Base-by-base conservation (phyloP, 2,888 invertebrate genomes). In the Cosmopolites sordidus region DNA sequence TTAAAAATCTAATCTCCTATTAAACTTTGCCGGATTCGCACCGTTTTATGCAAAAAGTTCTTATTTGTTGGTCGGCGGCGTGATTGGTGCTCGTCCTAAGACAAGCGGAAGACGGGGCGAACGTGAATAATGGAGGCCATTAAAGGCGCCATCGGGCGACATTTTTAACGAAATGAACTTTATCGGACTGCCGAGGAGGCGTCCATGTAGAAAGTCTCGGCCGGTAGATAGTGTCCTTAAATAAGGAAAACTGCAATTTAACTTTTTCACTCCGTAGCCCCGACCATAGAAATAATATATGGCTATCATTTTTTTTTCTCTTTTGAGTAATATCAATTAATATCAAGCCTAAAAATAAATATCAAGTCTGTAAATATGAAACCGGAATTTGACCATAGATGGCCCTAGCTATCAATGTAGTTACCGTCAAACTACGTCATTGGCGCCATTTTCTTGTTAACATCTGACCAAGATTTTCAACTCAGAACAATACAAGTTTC, bases 1-100 rank as follows among this genome's bases (percentile, higher is more conserved):
- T 43, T 53, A 48, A 54, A 49, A 54, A 54, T 54, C 54, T 50
- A 39, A 54, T 54, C 50, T 54, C 33, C 50, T 50, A 54, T 50
- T 54, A 54, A 54, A 54, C 54, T 54, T 54, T 54, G 39, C 50
- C 38, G 43, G 40, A 50, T 54, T 54, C 54, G 39, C 41, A 41
- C 43, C 41, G n/a, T 40, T 45, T 27, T 49, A 54, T 49, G 49
- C 54, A 54, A 49, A 54, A 54, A 54, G 54, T 54, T 54, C 48
- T 33, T 54, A 54, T 54, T 54, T 54, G 54, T 54, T 54, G 41
- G 39, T 48, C 37, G 48, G 40, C 40, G 48, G 18, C 16, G 44
- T 43, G 53, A 53, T 53, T 48, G 53, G 48, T 52, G 47, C 37
- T 30, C 46, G 17, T 43, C 39, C 44, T 16, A 33, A 48, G 48